A percentile compares a stretch with the other conserved stretches of the same genome.
These are phyloP conservation scores for Stratiomys singularior DNA, from an alignment of 2,888 invertebrate genomes.

Conservation along the genomic window DNA sequence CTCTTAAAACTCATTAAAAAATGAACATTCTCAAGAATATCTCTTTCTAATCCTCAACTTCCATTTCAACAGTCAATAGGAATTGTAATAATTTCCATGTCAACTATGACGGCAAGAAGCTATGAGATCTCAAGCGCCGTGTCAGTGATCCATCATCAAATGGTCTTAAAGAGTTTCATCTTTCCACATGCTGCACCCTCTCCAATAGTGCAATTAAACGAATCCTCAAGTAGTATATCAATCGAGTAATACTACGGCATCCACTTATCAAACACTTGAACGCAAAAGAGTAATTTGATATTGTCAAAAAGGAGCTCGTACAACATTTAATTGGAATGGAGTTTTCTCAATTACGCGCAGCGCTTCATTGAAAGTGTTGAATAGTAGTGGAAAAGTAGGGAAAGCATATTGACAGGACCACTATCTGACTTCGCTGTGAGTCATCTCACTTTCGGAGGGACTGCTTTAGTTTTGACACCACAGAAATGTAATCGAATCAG, in stretches of 20 bases:
- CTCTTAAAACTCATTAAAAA: too few species aligned
- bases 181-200: background rate
- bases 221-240: slow-evolving; percentile 19
- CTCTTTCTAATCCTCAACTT: too few species aligned
- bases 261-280: slow-evolving; percentile 23
- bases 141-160: slow-evolving; percentile 26
- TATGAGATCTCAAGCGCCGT: background rate
- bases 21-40: too few species aligned
- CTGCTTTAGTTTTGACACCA: too few species aligned
- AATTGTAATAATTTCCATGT: too few species aligned
- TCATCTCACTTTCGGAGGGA: too few species aligned
- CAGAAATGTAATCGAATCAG: too few species aligned
- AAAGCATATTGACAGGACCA: background rate
- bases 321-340: slow-evolving; percentile 34
- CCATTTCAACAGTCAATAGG: too few species aligned
- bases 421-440: background rate
- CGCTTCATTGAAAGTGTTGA: slow-evolving; percentile 21
- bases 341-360: slow-evolving; percentile 31
- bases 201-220: slow-evolving; percentile 26
- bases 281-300: slow-evolving; percentile 38
- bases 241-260: slow-evolving; percentile 17
- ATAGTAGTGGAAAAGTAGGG: slow-evolving; percentile 14
- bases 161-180: background rate
- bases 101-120: too few species aligned
- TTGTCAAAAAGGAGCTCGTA: slow-evolving; percentile 5